Conservation (phyloP, 2,113 vertebrate genomes). For the Boleophthalmus pectinirostris region DNA sequence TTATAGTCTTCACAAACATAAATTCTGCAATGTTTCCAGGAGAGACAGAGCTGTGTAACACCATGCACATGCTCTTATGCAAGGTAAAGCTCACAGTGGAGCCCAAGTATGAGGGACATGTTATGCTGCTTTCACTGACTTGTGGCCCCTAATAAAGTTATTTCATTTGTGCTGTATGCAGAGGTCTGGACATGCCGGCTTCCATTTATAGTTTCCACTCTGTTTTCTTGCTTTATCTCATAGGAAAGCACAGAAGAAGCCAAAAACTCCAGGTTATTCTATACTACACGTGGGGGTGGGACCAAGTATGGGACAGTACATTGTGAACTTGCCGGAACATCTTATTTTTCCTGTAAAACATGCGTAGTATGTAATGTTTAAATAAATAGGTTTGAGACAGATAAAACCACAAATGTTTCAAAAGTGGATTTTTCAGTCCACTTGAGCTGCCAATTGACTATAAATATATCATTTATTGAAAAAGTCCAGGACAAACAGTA, state of each 20-base stretch:
- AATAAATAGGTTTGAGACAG: neutral
- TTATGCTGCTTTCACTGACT: conserved; percentile 38
- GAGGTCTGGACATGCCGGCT: conserved; percentile 19
- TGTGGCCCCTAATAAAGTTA: conserved; percentile 50
- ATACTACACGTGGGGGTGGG: conserved; percentile 5
- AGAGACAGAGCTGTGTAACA: conserved; percentile 28
- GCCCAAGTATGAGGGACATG: conserved; percentile 28
- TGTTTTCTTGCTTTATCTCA: conserved; percentile 7
- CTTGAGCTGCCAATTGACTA: neutral
- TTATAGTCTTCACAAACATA: conserved; percentile 6
- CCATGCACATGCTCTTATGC: conserved; percentile 41
- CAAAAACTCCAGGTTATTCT: neutral
- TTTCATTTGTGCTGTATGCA: conserved; percentile 34
- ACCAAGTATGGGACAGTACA: neutral
- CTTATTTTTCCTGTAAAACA: neutral
- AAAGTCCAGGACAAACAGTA: neutral
- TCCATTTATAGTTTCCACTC: conserved; percentile 21
- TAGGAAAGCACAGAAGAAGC: neutral
- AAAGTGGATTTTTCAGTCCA: neutral
- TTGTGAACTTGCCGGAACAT: neutral
- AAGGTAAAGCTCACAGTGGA: conserved; percentile 28
- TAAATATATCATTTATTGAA: neutral
- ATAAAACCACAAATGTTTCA: conserved; percentile 4
- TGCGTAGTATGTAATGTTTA: neutral
- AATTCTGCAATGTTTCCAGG: conserved; percentile 12